phyloP scores from a whole-genome alignment of 2,888 invertebrate species.

The Microctonus hyperodae region DNA sequence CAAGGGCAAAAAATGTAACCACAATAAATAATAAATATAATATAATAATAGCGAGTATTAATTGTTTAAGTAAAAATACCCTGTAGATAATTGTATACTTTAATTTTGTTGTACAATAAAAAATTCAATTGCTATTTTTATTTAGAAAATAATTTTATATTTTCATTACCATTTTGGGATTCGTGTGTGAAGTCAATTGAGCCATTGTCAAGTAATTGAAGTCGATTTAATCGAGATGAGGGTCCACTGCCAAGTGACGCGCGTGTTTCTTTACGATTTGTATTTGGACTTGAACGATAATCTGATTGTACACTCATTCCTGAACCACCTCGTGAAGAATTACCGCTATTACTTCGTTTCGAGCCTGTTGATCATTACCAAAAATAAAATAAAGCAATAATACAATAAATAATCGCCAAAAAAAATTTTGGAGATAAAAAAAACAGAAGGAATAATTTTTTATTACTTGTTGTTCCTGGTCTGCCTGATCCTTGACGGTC shows the following conservation, averaged over 20 bases:
- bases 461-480: slow-evolving; percentile 61
- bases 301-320: slow-evolving; percentile 66
- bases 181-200: slow-evolving; percentile 47
- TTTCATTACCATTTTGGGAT: slow-evolving; percentile 39
- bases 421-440: background rate
- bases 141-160: background rate
- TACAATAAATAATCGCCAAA: slow-evolving; percentile 1
- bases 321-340: slow-evolving; percentile 68
- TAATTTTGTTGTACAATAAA: no score
- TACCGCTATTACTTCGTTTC: slow-evolving; percentile 66
- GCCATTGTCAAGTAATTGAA: slow-evolving; percentile 42
- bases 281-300: slow-evolving; percentile 56
- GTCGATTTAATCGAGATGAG: slow-evolving; percentile 39
- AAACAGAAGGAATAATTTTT: slow-evolving; percentile 4
- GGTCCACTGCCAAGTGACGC: slow-evolving; percentile 43
- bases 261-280: slow-evolving; percentile 47
- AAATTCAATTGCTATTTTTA: no score
- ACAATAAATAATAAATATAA: slow-evolving; percentile 1
- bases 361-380: slow-evolving; percentile 59
- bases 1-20: slow-evolving; percentile 22
- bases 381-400: background rate
- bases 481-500: slow-evolving; percentile 69
- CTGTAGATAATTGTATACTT: background rate
- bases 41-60: background rate
- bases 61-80: no score